Evolutionary conservation across 1,140 invertebrate genomes (phyloP).

Genomic region (Vollenhovia emeryi): DNA sequence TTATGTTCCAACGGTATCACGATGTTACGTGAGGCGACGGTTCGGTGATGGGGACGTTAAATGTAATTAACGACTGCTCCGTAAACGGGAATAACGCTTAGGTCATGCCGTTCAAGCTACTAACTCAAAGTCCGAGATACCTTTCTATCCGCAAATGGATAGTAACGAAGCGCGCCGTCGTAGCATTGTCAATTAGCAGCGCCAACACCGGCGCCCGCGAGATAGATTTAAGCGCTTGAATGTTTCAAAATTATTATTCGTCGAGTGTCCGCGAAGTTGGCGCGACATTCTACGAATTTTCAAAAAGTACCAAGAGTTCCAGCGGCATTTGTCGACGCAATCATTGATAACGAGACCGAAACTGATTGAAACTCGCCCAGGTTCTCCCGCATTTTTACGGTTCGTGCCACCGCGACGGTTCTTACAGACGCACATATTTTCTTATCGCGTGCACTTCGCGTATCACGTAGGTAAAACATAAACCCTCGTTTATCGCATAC

Average conservation of each 20-base stretch:
- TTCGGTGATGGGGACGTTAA: conserved; percentile 62
- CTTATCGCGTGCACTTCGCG: neutral
- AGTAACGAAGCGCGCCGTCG: neutral
- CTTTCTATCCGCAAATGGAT: conserved; percentile 15
- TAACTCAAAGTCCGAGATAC: conserved; percentile 24
- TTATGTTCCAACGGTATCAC: conserved; percentile 69
- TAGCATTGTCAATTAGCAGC: neutral
- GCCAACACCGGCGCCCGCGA: neutral
- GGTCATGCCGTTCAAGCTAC: conserved; percentile 1
- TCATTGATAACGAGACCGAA: neutral
- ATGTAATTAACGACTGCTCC: conserved; percentile 68
- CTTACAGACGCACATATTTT: neutral
- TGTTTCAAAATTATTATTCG: neutral
- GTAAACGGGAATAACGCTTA: conserved; percentile 51
- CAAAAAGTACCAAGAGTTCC: too few species aligned
- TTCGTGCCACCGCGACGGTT: neutral
- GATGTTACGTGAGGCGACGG: conserved; percentile 38
- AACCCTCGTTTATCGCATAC: conserved; percentile 55
- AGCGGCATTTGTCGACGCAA: neutral
- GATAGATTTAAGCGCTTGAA: neutral
- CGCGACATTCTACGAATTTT: too few species aligned
- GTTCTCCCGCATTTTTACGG: neutral
- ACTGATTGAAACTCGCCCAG: too few species aligned
- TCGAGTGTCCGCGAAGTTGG: too few species aligned
- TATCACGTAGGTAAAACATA: conserved; percentile 17